phyloP scores from a whole-genome alignment of 1,140 invertebrate genomes.

The Drosophila kurseongensis region DNA sequence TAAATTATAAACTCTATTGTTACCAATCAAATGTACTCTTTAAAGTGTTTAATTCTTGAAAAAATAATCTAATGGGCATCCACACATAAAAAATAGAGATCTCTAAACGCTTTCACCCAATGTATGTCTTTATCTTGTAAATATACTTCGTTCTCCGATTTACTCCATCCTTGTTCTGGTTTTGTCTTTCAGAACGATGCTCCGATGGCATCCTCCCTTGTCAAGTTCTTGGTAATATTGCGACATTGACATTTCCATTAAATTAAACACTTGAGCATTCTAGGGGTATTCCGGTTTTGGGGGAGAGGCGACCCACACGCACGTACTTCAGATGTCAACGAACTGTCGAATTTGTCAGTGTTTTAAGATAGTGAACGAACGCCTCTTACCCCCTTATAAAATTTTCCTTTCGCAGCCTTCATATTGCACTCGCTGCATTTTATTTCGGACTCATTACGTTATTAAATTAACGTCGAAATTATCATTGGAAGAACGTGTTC shows the following conservation, averaged over 20 bases:
- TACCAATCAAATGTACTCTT: too few relatives aligned
- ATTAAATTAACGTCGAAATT: constrained; percentile 63
- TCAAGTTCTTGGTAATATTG: constrained; percentile 34
- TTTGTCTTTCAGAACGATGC: background rate
- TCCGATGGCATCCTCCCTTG: constrained; percentile 1
- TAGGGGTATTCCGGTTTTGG: background rate
- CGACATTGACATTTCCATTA: constrained; percentile 67
- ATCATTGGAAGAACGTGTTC: constrained; percentile 36
- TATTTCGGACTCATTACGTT: constrained; percentile 56
- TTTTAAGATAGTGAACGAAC: constrained; percentile 22
- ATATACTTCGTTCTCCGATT: background rate
- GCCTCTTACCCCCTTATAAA: constrained; percentile 2
- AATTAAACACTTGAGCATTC: constrained; percentile 24
- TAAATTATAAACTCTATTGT: too few relatives aligned
- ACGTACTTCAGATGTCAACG: constrained; percentile 63
- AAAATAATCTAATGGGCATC: background rate
- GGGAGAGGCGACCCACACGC: constrained; percentile 1
- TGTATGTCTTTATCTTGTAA: background rate
- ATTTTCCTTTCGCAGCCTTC: background rate
- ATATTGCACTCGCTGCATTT: constrained; percentile 34
- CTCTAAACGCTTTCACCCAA: constrained; percentile 2
- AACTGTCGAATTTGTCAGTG: constrained; percentile 73
- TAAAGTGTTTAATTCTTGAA: background rate
- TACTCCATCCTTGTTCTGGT: background rate
- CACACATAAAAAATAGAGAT: background rate